These are phyloP conservation scores for Paraescarpia echinospica DNA, from an alignment of 1,140 invertebrate genomes.

Conservation along the genomic window DNA sequence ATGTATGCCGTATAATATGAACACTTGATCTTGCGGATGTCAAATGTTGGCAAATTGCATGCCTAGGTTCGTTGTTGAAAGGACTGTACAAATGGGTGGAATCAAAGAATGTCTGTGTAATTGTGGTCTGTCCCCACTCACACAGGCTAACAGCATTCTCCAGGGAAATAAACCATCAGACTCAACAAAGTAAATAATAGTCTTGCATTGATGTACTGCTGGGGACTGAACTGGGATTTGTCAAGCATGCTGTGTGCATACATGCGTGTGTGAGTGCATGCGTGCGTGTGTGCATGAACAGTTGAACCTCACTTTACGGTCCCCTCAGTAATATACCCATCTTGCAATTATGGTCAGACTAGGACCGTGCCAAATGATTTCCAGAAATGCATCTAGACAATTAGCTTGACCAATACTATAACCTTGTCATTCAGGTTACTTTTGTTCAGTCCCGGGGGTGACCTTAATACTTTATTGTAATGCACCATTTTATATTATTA, in stretches of 20 bases:
- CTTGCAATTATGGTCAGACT: no score
- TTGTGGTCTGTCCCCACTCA: background rate
- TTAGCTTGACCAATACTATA: no score
- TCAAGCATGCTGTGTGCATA: background rate
- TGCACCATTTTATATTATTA: no score
- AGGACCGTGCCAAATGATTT: no score
- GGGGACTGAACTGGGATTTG: no score
- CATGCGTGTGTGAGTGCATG: background rate
- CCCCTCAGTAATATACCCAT: no score
- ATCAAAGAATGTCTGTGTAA: background rate
- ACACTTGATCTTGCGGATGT: background rate
- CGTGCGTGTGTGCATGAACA: background rate
- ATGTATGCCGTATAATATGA: background rate
- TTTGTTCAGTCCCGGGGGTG: no score
- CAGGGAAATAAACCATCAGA: background rate
- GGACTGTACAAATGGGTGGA: background rate
- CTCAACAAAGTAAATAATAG: background rate
- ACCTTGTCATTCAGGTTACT: no score
- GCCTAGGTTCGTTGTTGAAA: background rate
- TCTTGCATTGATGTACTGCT: background rate
- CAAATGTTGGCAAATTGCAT: background rate
- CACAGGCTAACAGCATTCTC: background rate
- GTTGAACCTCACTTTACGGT: no score
- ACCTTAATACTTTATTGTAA: no score
- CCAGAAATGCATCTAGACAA: no score